Evolutionary conservation across 2,797 vertebrate genomes (phyloP), one percentile per base, ranked within the genome.

Genomic region (Hybognathus amarus): DNA sequence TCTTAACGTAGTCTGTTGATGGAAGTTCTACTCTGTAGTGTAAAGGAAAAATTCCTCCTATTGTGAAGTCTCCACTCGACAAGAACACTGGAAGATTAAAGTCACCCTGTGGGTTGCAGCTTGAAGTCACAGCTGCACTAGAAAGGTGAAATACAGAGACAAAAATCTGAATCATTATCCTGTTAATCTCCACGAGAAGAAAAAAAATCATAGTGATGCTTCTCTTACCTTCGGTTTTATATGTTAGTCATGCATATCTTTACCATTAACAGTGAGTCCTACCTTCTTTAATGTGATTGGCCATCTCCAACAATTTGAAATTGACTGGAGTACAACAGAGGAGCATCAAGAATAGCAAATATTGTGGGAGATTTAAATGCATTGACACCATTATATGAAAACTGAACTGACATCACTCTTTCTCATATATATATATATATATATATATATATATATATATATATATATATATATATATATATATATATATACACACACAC

Each of bases 31-130:
- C 86, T 85, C 88, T 86, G 67, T 91, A 90, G 63, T 91, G 90
- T 52, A 91, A 73, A 24, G 91, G 90, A 66, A 91, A 91, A 69
- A 91, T 86, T 59, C 90, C 91, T 82, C 89, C 90, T 70, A 91
- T 89, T 30, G 85, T 85, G 18, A 89, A 85, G 79, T 89, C 85
- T 63, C 90, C 91, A 80, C 88, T 66, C 56, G 84, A 79, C 68
- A 69, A 63, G 63, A 91, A 89, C 38, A 69, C 84, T 68, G 91
- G 89, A n/a, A 86, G 66, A 77, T 87, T 56, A 84, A 90, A 89
- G 13, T 85, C 59, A 22, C 87, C 87, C 24, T 85, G 86, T 52
- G 83, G 68, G 15, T 76, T 74, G 59, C 91, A 90, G 38, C 45
- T 73, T 33, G 59, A 79, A 24, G 61, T 71, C 27, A 82, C 17